Base-by-base conservation (phyloP, 2,888 invertebrate species). In the Patella depressa region DNA sequence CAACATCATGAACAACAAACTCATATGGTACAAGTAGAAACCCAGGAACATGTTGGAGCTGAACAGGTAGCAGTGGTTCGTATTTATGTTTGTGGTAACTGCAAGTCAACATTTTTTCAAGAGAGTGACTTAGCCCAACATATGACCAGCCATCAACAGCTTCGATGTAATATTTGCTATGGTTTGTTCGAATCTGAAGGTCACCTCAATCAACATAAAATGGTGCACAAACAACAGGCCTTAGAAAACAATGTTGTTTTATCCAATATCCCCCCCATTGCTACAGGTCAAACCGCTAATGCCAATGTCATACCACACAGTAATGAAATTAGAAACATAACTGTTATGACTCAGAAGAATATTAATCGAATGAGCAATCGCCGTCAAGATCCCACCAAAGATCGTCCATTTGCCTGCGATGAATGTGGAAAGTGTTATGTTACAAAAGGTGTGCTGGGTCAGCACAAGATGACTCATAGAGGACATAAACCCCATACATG, bases 401-500 rank as follows among this genome's bases (percentile, higher is more conserved):
- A 65, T 65, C 19, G 65, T 2, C 65, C 65, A 15, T 65, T 65
- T 19, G 24, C 19, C 19, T 65, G 65, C 24, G 65, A 65, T 65
- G 65, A 65, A 65, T 65, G 65, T 65, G 65, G 65, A 19, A 65
- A 65, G 24, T 24, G 65, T 65, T 65, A 65, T 24, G 65, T 65
- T 12, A 65, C 65, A 19, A 65, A 65, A 65, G 65, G 65, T 19
- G 65, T 65, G 24, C 14, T 65, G 11, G 65, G 65, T 19, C 65
- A 65, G 24, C 65, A 65, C 65, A 65, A 65, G 65, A 65, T 65
- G 65, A 65, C 65, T 24, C 65, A 65, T 24, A 65, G 65, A 65
- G 65, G 72, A 29, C 72, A 15, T 7, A 72, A 72, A 15, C 72
- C 72, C 24, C 72, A 72, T 24, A 72, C 53, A 17, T 72, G 72